Conservation (phyloP, 2,888 invertebrate genomes). For the Nineta flava region DNA sequence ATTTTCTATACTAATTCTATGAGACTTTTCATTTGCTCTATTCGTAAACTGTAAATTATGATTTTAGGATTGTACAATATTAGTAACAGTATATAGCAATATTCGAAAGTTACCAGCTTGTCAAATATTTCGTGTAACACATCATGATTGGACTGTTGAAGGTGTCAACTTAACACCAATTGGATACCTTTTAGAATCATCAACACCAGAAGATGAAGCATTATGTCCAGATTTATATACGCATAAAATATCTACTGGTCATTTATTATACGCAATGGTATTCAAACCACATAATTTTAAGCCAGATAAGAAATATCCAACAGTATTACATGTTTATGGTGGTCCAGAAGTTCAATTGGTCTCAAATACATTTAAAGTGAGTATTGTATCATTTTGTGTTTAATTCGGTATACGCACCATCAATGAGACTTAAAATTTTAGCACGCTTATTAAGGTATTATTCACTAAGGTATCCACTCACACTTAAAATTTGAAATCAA, state of each 20-base stretch:
- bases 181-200: slow-evolving; percentile 54
- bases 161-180: slow-evolving; percentile 49
- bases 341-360: slow-evolving; percentile 98
- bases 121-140: slow-evolving; percentile 53
- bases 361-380: slow-evolving; percentile 83
- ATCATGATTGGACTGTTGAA: slow-evolving; percentile 50
- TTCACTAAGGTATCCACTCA: too few relatives aligned
- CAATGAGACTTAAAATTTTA: too few relatives aligned
- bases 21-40: too few relatives aligned
- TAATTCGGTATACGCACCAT: not conserved
- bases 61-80: slow-evolving; percentile 56
- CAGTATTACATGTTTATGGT: slow-evolving; percentile 92
- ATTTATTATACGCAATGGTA: slow-evolving; percentile 70
- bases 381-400: slow-evolving; percentile 15
- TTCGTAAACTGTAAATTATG: not conserved
- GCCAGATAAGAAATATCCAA: slow-evolving; percentile 62
- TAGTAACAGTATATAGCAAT: slow-evolving; percentile 72
- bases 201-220: slow-evolving; percentile 36
- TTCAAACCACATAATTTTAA: slow-evolving; percentile 67
- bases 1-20: too few relatives aligned
- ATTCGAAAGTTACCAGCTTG: slow-evolving; percentile 67
- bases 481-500: too few relatives aligned
- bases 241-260: slow-evolving; percentile 50
- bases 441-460: too few relatives aligned
- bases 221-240: slow-evolving; percentile 58